Percentiles rank a stretch among this genome's conserved stretches.
Evolutionary conservation across 2,797 vertebrate species (phyloP).

Genomic region (Limosa lapponica): DNA sequence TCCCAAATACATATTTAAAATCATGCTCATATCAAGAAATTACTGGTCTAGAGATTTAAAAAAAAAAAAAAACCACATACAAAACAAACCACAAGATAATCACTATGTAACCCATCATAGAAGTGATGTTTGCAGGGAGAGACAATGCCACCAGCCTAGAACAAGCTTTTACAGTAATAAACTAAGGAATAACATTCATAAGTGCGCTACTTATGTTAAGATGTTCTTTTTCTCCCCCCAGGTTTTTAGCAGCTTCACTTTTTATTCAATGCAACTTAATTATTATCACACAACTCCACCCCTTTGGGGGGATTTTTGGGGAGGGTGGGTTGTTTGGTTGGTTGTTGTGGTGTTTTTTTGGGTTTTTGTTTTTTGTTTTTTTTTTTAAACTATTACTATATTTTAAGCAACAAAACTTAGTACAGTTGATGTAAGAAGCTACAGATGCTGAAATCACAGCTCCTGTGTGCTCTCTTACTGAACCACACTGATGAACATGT

Average conservation of each 20-base stretch:
- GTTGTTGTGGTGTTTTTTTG: too few species aligned
- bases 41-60: not conserved
- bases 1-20: not conserved
- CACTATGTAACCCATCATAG: not conserved
- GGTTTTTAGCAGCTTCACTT: not conserved
- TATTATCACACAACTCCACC: not conserved
- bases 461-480: not conserved
- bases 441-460: not conserved
- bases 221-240: not conserved
- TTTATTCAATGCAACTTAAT: slow-evolving; percentile 10
- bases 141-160: not conserved
- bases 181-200: not conserved
- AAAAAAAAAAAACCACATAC: not conserved
- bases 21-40: not conserved
- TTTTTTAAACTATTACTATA: not conserved
- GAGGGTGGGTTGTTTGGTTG: not conserved
- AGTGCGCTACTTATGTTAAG: not conserved
- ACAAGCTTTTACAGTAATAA: not conserved
- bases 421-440: not conserved
- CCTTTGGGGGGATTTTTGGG: not conserved
- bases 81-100: not conserved
- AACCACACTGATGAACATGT: not conserved
- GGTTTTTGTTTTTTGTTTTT: not conserved
- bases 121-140: not conserved
- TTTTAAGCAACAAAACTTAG: not conserved